Evolutionary conservation across 2,113 vertebrate genomes (phyloP).

Genomic region (Mesocricetus auratus): DNA sequence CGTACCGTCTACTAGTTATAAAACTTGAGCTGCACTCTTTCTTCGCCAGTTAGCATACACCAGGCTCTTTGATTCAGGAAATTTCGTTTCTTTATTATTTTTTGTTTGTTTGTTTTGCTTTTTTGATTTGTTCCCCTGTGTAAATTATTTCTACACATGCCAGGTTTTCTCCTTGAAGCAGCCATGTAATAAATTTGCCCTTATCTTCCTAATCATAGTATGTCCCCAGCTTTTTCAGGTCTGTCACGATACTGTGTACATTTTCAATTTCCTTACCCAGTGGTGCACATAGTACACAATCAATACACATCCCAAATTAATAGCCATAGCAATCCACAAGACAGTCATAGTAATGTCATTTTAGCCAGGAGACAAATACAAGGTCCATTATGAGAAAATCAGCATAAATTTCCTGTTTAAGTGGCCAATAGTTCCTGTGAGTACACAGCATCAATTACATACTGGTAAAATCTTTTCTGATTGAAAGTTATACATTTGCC

Average conservation of each 20-base stretch:
- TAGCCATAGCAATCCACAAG: neutral
- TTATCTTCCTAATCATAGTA: neutral
- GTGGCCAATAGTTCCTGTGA: neutral
- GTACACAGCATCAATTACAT: neutral
- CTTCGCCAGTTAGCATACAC: neutral
- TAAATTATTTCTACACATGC: neutral
- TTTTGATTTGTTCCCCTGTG: neutral
- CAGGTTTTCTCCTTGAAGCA: neutral
- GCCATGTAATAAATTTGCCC: neutral
- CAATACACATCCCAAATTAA: neutral
- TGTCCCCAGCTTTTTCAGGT: neutral
- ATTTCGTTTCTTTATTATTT: neutral
- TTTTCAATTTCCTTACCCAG: conserved; percentile 28
- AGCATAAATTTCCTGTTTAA: neutral
- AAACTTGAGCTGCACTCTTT: neutral
- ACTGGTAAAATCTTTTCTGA: neutral
- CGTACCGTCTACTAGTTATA: neutral
- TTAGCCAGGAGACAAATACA: neutral
- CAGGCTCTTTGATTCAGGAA: neutral
- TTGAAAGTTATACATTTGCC: neutral
- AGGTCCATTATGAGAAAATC: neutral
- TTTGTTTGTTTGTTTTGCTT: neutral
- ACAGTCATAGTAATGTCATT: neutral
- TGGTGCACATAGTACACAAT: neutral
- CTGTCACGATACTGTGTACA: neutral